Conservation (phyloP, 1,140 invertebrate genomes). For the Scylla paramamosain region DNA sequence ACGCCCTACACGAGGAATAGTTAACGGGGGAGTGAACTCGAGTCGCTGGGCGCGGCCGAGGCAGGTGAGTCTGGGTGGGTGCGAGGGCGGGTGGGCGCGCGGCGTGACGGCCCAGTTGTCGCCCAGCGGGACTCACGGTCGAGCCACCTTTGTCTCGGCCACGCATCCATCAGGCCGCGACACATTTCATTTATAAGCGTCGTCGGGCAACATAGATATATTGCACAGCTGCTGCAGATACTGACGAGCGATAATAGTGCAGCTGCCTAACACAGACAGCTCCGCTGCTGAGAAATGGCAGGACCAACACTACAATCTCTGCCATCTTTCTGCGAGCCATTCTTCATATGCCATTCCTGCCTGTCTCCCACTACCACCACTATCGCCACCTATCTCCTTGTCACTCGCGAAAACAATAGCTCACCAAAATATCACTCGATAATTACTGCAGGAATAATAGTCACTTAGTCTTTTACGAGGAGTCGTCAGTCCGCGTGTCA, state of each 20-base stretch:
- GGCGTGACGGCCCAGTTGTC: conserved; percentile 66
- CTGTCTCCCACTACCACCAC: conserved; percentile 32
- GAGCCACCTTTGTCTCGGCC: conserved; percentile 66
- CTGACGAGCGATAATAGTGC: conserved; percentile 73
- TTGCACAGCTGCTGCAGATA: conserved; percentile 70
- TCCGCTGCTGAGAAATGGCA: conserved; percentile 72
- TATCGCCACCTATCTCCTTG: conserved; percentile 67
- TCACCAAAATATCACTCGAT: conserved; percentile 65
- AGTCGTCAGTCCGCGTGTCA: neutral
- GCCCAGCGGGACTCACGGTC: conserved; percentile 73
- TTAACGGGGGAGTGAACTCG: neutral
- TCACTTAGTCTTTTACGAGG: conserved; percentile 42
- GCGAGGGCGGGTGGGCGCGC: conserved; percentile 23
- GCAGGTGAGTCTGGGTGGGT: neutral
- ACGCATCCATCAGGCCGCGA: conserved; percentile 68
- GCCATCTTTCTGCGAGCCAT: conserved; percentile 71
- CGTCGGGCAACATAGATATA: conserved; percentile 70
- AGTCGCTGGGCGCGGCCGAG: neutral
- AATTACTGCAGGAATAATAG: conserved; percentile 62
- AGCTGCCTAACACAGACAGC: conserved; percentile 70
- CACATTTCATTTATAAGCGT: conserved; percentile 75
- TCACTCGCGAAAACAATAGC: conserved; percentile 70
- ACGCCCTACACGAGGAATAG: neutral
- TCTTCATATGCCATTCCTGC: conserved; percentile 67
- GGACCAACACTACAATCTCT: conserved; percentile 72